Evolutionary conservation across 1,140 invertebrate species (phyloP).

Genomic region (Pristionchus pacificus): DNA sequence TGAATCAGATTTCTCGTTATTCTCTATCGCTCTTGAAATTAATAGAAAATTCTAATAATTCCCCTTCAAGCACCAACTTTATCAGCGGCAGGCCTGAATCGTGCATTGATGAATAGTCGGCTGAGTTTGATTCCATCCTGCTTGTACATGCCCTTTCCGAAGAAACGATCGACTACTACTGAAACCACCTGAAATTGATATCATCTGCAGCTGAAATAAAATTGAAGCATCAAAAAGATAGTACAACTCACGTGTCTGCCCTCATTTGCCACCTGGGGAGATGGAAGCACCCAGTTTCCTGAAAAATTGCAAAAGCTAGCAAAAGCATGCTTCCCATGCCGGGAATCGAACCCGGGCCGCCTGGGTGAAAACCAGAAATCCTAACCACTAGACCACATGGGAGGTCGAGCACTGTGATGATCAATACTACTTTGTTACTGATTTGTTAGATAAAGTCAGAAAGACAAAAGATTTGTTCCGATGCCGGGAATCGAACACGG

Average conservation of each 20-base stretch:
- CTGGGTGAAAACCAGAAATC: conserved; percentile 78
- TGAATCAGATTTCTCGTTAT: too few species aligned
- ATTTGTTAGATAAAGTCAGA: too few species aligned
- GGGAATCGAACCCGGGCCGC: conserved; percentile 78
- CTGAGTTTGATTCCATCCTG: not conserved
- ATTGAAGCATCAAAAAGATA: too few species aligned
- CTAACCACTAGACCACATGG: conserved; percentile 63
- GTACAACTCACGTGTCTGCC: not conserved
- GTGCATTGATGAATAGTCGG: not conserved
- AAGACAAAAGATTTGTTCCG: too few species aligned
- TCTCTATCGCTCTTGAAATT: too few species aligned
- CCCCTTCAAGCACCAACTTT: not conserved
- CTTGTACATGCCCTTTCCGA: not conserved
- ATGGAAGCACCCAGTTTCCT: not conserved
- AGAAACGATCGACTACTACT: not conserved
- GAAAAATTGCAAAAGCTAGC: too few species aligned
- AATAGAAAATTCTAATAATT: not conserved
- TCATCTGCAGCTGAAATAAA: not conserved
- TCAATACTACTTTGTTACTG: too few species aligned
- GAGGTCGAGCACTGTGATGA: too few species aligned
- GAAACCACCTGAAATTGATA: not conserved
- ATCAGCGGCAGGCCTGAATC: not conserved
- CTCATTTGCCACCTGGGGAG: not conserved
- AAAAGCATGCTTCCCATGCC: conserved; percentile 75
- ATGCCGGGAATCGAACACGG: too few species aligned